Conservation (phyloP, 2,797 vertebrate species). For the Botia kubotai region DNA sequence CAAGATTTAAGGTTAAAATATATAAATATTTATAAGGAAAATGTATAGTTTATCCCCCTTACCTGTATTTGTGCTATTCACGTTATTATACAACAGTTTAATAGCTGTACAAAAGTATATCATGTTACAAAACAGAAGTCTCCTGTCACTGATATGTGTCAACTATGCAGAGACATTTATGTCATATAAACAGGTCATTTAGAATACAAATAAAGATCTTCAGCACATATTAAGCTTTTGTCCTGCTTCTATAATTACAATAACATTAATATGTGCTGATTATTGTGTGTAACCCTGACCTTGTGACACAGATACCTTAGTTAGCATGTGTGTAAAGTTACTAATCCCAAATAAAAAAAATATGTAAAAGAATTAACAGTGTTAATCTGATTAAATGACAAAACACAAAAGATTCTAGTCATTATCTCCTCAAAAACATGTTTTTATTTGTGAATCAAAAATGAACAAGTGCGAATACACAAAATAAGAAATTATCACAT, state of each 20-base stretch:
- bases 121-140: no score
- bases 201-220: neutral
- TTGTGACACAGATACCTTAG: neutral
- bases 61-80: no score
- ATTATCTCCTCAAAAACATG: slow-evolving; percentile 13
- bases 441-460: slow-evolving; percentile 37
- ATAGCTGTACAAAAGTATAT: no score
- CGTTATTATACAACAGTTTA: no score
- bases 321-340: neutral
- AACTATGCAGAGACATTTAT: no score
- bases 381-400: no score
- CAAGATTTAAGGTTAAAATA: no score
- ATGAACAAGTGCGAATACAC: slow-evolving; percentile 42
- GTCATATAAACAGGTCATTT: no score
- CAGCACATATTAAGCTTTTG: neutral
- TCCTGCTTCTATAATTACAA: neutral
- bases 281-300: neutral
- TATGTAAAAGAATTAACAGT: neutral
- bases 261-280: neutral
- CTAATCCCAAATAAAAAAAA: neutral
- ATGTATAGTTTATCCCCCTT: no score
- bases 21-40: no score
- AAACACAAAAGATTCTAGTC: neutral
- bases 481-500: slow-evolving; percentile 16
- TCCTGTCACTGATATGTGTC: no score